phyloP scores from a whole-genome alignment of 2,113 vertebrate species.

The Apodemus sylvaticus region DNA sequence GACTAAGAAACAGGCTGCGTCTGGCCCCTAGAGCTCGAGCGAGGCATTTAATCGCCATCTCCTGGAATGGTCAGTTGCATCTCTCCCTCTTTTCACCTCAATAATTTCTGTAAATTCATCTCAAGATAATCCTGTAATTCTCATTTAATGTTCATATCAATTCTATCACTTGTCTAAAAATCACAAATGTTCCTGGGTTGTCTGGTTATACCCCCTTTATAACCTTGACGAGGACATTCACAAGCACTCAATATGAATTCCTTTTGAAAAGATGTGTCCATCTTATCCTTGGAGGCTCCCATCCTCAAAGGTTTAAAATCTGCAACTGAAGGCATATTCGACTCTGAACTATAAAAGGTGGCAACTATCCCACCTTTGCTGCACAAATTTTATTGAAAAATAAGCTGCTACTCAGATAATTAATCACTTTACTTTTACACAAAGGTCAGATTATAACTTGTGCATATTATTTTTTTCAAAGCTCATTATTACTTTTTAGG shows the following conservation, averaged over 20 bases:
- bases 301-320: background rate
- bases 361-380: background rate
- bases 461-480: no score
- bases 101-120: background rate
- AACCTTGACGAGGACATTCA: background rate
- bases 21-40: background rate
- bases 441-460: background rate
- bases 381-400: background rate
- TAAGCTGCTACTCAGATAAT: background rate
- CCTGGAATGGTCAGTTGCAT: background rate
- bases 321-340: slow-evolving; percentile 13
- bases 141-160: slow-evolving; percentile 31
- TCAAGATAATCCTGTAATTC: background rate
- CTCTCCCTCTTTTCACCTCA: background rate
- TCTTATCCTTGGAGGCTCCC: background rate
- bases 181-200: background rate
- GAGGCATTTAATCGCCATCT: background rate
- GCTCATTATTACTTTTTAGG: no score
- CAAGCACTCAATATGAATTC: background rate
- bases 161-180: slow-evolving; percentile 8
- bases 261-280: background rate
- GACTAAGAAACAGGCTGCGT: background rate
- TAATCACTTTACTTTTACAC: background rate
- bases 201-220: background rate
- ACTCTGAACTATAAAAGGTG: background rate